A percentile compares a stretch with the other conserved stretches of the same genome.
Conservation (phyloP, 1,140 invertebrate species). For the Caenorhabditis brenneri region DNA sequence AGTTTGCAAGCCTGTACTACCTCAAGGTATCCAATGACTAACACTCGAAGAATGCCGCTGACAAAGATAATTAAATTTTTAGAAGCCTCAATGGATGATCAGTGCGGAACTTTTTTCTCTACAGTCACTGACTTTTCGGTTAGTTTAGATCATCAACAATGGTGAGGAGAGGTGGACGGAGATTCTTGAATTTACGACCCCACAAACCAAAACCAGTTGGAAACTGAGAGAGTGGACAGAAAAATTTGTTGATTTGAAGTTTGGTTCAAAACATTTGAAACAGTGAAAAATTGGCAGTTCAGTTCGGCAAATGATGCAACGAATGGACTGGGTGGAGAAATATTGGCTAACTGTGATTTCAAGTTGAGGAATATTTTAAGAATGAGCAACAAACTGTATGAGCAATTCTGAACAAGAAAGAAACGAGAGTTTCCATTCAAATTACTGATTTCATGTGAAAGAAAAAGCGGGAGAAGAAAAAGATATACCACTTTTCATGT, state of each 20-base stretch:
- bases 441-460: neutral
- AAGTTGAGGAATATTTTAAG: neutral
- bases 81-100: no score
- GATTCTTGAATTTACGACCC: slow-evolving; percentile 18
- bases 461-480: neutral
- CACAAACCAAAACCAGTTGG: neutral
- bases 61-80: no score
- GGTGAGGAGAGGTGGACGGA: neutral
- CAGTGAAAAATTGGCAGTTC: neutral
- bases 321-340: neutral
- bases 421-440: neutral
- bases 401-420: neutral
- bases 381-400: neutral
- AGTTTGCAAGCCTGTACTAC: no score
- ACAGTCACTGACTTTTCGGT: neutral
- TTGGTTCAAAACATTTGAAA: neutral
- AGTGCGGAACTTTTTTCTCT: no score
- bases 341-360: neutral
- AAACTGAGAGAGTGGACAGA: neutral
- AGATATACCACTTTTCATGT: slow-evolving; percentile 27
- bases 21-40: no score
- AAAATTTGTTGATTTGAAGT: neutral
- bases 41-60: no score
- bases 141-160: neutral
- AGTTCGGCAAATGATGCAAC: neutral